Evolutionary conservation across 2,113 vertebrate genomes (phyloP).

Genomic region (Cygnus buccinator): DNA sequence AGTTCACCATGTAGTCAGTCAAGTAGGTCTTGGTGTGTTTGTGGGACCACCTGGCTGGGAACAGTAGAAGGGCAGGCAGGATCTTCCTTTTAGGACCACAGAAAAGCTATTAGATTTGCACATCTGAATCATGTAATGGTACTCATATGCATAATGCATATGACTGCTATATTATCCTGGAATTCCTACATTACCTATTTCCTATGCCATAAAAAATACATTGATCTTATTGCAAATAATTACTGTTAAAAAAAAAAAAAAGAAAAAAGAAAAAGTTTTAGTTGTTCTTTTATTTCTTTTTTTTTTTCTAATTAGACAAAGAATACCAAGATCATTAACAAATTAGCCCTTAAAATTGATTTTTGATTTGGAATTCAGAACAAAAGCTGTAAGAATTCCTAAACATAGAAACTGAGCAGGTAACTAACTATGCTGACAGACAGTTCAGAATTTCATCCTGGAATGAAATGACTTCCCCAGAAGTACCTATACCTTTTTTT

Average conservation of each 20-base stretch:
- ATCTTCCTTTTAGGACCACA: too few relatives aligned
- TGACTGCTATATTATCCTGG: background rate
- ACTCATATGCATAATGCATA: background rate
- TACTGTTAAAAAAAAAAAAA: background rate
- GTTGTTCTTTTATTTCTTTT: background rate
- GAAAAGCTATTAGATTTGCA: background rate
- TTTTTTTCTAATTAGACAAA: background rate
- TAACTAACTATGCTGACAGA: background rate
- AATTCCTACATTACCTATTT: background rate
- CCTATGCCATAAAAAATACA: background rate
- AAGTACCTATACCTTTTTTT: background rate
- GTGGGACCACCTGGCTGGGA: background rate
- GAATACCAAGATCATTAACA: background rate
- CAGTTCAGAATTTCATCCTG: background rate
- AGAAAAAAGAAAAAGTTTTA: background rate
- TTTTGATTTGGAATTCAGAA: background rate
- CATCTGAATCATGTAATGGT: too few relatives aligned
- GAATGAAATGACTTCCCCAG: background rate
- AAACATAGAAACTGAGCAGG: background rate
- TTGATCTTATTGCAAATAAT: background rate
- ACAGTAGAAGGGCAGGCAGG: background rate
- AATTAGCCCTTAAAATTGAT: background rate
- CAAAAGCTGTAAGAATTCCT: background rate
- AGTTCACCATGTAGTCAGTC: background rate
- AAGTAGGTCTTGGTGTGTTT: background rate